Conservation (phyloP, 2,888 invertebrate genomes). For the Phanerotoma sp. region DNA sequence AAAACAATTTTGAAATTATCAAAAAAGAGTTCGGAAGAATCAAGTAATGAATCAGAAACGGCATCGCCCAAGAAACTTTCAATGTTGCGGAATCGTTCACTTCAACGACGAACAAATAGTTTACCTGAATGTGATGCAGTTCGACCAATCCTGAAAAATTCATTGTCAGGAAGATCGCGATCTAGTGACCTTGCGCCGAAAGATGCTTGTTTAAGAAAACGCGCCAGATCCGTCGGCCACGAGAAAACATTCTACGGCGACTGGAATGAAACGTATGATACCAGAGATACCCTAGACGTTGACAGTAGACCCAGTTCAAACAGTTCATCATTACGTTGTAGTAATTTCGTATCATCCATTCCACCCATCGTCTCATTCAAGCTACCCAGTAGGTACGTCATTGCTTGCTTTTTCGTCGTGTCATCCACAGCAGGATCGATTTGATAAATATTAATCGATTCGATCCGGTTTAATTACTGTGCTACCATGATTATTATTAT, state of each 20-base stretch:
- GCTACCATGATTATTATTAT: background rate
- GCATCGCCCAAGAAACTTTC: slow-evolving; percentile 64
- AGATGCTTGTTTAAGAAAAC: slow-evolving; percentile 47
- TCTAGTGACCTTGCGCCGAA: slow-evolving; percentile 58
- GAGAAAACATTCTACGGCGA: slow-evolving; percentile 38
- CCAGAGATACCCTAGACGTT: slow-evolving; percentile 11
- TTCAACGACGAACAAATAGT: slow-evolving; percentile 62
- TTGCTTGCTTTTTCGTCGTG: slow-evolving; percentile 12
- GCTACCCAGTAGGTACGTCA: slow-evolving; percentile 34
- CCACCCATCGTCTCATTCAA: slow-evolving; percentile 36
- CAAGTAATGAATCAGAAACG: slow-evolving; percentile 62
- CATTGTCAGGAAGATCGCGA: slow-evolving; percentile 57
- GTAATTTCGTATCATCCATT: slow-evolving; percentile 32
- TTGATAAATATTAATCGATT: background rate
- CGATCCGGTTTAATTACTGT: background rate
- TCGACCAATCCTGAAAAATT: slow-evolving; percentile 69
- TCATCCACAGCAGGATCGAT: background rate
- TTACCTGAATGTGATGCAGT: slow-evolving; percentile 60
- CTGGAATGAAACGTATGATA: slow-evolving; percentile 22
- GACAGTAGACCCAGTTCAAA: slow-evolving; percentile 26
- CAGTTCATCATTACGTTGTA: slow-evolving; percentile 27
- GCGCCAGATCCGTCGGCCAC: slow-evolving; percentile 51
- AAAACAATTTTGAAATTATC: slow-evolving; percentile 78
- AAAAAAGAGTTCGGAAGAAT: slow-evolving; percentile 67
- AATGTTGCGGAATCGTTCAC: slow-evolving; percentile 61